These are phyloP conservation scores for Rhinogobio ventralis DNA, from an alignment of 2,797 vertebrate genomes.

Conservation along the genomic window DNA sequence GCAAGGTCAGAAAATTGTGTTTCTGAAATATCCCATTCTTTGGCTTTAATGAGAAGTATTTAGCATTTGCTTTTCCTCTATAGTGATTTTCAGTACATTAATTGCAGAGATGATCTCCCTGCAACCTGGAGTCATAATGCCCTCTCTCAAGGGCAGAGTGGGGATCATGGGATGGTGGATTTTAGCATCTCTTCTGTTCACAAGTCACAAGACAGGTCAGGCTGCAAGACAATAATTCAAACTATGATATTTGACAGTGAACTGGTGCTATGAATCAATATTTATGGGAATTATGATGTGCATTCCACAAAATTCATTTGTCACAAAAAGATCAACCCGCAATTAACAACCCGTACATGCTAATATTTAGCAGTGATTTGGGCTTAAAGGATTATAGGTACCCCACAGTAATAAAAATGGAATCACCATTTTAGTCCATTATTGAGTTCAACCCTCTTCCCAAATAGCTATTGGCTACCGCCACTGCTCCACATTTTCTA, in stretches of 20 bases:
- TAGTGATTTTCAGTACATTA: conserved; percentile 8
- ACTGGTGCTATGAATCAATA: background rate
- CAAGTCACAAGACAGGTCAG: conserved; percentile 1
- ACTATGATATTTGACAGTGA: conserved; percentile 18
- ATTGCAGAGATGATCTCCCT: background rate
- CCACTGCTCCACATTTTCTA: conserved; percentile 93
- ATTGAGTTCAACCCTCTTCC: conserved; percentile 1
- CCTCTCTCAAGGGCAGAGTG: conserved; percentile 10
- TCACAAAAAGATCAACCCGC: conserved; percentile 17
- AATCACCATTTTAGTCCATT: conserved; percentile 11
- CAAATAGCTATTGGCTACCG: conserved; percentile 60
- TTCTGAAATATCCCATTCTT: conserved; percentile 13
- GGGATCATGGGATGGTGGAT: background rate
- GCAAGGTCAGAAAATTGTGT: background rate
- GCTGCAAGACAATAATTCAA: conserved; percentile 12
- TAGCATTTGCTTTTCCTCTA: background rate
- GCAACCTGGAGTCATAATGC: background rate
- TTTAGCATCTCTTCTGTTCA: background rate
- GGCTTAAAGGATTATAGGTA: conserved; percentile 25
- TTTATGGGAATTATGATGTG: background rate
- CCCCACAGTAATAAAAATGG: conserved; percentile 5
- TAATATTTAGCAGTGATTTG: conserved; percentile 35
- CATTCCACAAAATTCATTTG: conserved; percentile 3
- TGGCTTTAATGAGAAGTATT: conserved; percentile 28
- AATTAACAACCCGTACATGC: conserved; percentile 40